Base-by-base conservation (phyloP, 2,888 invertebrate species). In the Lithophane semibrunnea region DNA sequence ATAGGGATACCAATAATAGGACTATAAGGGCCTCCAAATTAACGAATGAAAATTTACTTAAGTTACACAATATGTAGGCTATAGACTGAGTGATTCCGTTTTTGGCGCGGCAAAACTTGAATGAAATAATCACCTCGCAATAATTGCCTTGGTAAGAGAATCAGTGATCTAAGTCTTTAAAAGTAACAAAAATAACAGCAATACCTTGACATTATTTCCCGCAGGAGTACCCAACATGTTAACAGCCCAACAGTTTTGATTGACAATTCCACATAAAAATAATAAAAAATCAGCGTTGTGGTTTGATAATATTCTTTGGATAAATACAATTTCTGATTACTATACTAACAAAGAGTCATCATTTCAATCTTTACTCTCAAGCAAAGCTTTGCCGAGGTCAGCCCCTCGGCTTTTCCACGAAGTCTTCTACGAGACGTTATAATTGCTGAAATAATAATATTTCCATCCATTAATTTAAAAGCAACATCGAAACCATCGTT, bases 401-500 rank as follows among this genome's bases (percentile, higher is more conserved):
- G 63, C 13, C 44, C 24, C 70, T 78, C 29, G 5, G 42, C 42
- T 49, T 2, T 72, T 37, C 7, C 29, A 29, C 29, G 29, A 29
- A 29, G 29, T 29, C 29, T 29, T 29, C 29, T 47, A 47, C 7
- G 16, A 65, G 4, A 66, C 37, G 16, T 37, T 49, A 37, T 9
- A n/a, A 3, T 61, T 24, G 29, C 21, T 1, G 0, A 13, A 16
- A 63, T 29, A 29, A 29, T 29, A 29, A 29, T 29, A 29, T 29
- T 29, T 29, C 29, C 29, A 29, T 29, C 29, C 29, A 29, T 29
- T 29, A 29, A 29, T 76, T 85, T 73, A 67, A 82, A 77, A 75
- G 29, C 52, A 79, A 81, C 68, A 71, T 64, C 4, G 61, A 24
- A 70, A 75, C 68, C 54, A 64, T 52, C 49, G 72, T 67, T 77